A percentile compares a stretch with the other conserved stretches of the same genome.
Conservation (phyloP, 2,888 invertebrate genomes). For the Amaurobius ferox region DNA sequence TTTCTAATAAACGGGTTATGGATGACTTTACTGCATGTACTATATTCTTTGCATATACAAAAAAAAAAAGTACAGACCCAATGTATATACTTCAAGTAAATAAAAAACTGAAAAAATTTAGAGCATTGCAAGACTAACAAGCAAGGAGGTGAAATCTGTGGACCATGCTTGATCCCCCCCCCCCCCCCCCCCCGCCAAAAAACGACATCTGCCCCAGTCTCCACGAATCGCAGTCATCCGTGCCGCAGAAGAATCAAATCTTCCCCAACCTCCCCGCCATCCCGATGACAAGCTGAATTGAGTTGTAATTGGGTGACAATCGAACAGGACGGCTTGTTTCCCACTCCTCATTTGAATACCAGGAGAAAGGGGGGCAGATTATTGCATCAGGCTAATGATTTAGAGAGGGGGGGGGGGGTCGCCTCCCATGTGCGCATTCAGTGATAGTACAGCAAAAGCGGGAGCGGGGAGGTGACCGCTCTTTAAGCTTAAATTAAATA, state of each 20-base stretch:
- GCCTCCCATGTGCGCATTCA: slow-evolving; percentile 7
- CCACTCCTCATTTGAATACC: slow-evolving; percentile 66
- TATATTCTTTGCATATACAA: too few species aligned
- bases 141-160: too few species aligned
- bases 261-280: background rate
- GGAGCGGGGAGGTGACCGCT: too few species aligned
- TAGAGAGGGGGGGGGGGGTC: slow-evolving; percentile 17
- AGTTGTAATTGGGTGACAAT: slow-evolving; percentile 70
- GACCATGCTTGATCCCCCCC: too few species aligned
- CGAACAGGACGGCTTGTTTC: slow-evolving; percentile 30
- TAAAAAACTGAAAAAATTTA: too few species aligned
- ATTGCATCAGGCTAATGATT: slow-evolving; percentile 66
- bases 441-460: too few species aligned
- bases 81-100: too few species aligned
- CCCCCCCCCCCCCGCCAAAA: background rate
- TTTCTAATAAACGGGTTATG: too few species aligned
- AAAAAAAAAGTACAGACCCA: too few species aligned
- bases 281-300: slow-evolving; percentile 45
- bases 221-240: slow-evolving; percentile 5
- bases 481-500: too few species aligned
- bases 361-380: slow-evolving; percentile 37
- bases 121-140: too few species aligned
- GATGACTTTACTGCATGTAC: too few species aligned
- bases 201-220: background rate
- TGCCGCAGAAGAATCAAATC: slow-evolving; percentile 3